Conservation (phyloP, 1,140 invertebrate species). For the Sarcophaga bullata region DNA sequence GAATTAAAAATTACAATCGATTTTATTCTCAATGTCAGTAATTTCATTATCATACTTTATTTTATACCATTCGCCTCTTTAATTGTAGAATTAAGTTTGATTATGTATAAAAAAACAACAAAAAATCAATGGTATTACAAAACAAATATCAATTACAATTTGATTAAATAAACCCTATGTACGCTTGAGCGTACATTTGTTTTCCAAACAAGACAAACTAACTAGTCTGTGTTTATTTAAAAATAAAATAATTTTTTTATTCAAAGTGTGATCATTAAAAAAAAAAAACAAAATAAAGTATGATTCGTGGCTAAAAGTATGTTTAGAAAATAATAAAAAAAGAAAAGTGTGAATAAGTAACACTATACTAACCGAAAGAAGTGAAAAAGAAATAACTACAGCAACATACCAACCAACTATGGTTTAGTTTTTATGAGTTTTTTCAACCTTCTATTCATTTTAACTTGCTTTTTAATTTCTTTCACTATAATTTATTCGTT, state of each 20-base stretch:
- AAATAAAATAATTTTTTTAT: not conserved
- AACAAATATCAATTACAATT: slow-evolving; percentile 12
- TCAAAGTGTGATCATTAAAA: not conserved
- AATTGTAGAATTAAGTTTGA: no score
- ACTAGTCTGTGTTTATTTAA: not conserved
- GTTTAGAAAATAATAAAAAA: not conserved
- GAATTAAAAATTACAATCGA: no score
- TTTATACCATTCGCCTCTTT: no score
- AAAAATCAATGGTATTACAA: slow-evolving; percentile 9
- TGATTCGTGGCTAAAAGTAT: slow-evolving; percentile 5
- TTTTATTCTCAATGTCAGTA: no score
- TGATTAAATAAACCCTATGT: not conserved
- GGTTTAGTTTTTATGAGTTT: slow-evolving; percentile 13
- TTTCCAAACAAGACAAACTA: not conserved
- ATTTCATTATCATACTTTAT: no score
- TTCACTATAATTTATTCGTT: not conserved
- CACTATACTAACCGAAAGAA: not conserved
- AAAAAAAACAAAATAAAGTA: not conserved
- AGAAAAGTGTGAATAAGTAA: not conserved
- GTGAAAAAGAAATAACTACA: not conserved
- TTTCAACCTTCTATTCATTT: not conserved
- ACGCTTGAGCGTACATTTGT: not conserved
- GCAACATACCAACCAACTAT: not conserved
- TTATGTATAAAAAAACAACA: no score
- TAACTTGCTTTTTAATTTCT: not conserved